Evolutionary conservation across 1,140 invertebrate species (phyloP).

Genomic region (Zaprionus davidi): DNA sequence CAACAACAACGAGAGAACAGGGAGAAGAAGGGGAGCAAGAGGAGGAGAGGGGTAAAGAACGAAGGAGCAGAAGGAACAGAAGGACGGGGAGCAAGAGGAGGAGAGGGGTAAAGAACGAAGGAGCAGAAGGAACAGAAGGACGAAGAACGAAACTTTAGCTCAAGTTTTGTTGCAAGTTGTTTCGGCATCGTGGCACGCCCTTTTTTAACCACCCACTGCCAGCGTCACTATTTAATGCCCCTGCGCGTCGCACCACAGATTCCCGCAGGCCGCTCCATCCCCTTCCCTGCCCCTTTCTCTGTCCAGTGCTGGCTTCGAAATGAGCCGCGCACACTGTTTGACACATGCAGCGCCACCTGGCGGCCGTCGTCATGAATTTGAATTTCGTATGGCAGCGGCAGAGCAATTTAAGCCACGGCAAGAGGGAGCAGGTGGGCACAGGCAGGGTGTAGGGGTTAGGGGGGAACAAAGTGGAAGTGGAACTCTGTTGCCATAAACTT

Average conservation of each 20-base stretch:
- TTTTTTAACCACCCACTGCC: background rate
- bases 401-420: constrained; percentile 3
- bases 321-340: constrained; percentile 66
- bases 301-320: constrained; percentile 42
- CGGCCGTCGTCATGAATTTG: constrained; percentile 71
- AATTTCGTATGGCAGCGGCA: constrained; percentile 40
- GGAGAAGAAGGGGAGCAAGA: too few species aligned
- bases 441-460: too few species aligned
- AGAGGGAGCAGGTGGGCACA: background rate
- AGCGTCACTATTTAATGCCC: background rate
- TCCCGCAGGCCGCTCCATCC: background rate
- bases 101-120: too few species aligned
- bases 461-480: background rate
- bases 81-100: too few species aligned
- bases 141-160: constrained; percentile 59
- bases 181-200: constrained; percentile 39
- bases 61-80: too few species aligned
- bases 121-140: background rate
- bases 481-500: constrained; percentile 61
- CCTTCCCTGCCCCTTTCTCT: background rate
- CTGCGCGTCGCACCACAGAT: too few species aligned
- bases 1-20: constrained; percentile 5
- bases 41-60: too few species aligned
- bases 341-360: constrained; percentile 75
- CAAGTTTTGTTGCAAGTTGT: constrained; percentile 75